Conservation (phyloP, 2,888 invertebrate species). For the Lordiphosa fenestrarum region DNA sequence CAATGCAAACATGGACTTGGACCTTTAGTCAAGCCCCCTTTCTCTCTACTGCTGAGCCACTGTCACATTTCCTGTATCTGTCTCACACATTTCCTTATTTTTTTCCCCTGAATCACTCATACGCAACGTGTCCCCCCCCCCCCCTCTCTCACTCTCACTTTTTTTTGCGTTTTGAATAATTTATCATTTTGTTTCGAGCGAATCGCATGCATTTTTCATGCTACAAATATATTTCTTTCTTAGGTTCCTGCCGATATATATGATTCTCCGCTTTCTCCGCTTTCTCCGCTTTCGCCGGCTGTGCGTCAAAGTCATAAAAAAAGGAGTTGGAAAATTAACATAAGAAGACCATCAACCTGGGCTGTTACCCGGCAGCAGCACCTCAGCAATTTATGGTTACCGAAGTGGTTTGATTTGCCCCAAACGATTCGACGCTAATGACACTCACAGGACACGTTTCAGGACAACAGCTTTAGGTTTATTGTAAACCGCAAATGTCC, state of each 20-base stretch:
- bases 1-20: too few relatives aligned
- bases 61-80: neutral
- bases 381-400: conserved; percentile 37
- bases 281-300: too few relatives aligned
- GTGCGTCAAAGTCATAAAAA: conserved; percentile 19
- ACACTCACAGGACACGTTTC: conserved; percentile 47
- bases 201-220: conserved; percentile 24
- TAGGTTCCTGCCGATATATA: conserved; percentile 27
- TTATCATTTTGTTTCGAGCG: conserved; percentile 35
- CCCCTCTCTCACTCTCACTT: too few relatives aligned
- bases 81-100: conserved; percentile 1
- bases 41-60: too few relatives aligned
- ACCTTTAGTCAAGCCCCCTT: too few relatives aligned
- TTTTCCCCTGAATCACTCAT: conserved; percentile 46
- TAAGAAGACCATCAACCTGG: conserved; percentile 50
- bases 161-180: conserved; percentile 45
- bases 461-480: conserved; percentile 19
- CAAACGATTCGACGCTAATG: conserved; percentile 37
- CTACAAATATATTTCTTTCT: conserved; percentile 11
- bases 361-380: conserved; percentile 15
- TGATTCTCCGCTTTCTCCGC: conserved; percentile 28
- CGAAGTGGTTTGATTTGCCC: conserved; percentile 46
- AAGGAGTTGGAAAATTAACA: conserved; percentile 42
- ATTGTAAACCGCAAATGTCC: conserved; percentile 44
- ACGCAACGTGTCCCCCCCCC: conserved; percentile 27